These are phyloP conservation scores for Microctenopoma steveboyesi DNA, from an alignment of 2,797 vertebrate species.

Conservation along the genomic window DNA sequence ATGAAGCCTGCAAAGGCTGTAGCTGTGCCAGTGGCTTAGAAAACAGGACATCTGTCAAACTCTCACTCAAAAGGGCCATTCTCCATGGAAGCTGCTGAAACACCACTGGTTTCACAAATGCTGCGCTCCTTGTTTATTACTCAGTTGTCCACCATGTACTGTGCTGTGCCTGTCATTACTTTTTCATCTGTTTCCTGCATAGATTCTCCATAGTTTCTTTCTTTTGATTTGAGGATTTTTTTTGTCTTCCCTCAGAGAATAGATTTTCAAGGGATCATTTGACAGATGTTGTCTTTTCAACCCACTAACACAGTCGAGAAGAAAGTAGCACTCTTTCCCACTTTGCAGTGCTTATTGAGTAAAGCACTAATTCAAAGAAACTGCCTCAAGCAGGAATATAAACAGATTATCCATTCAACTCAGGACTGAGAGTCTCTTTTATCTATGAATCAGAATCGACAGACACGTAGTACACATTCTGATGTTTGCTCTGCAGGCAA, in stretches of 20 bases:
- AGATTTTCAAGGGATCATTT: slow-evolving; percentile 47
- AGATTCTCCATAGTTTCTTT: slow-evolving; percentile 17
- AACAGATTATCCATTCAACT: slow-evolving; percentile 77
- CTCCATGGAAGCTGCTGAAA: slow-evolving; percentile 31
- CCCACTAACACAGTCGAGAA: slow-evolving; percentile 39
- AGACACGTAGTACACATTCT: slow-evolving; percentile 56
- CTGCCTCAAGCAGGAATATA: slow-evolving; percentile 66
- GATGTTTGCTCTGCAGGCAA: slow-evolving; percentile 68
- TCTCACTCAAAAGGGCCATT: slow-evolving; percentile 40
- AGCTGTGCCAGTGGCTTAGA: slow-evolving; percentile 41
- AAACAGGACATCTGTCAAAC: slow-evolving; percentile 57
- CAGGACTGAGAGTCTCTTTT: slow-evolving; percentile 61
- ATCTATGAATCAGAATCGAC: slow-evolving; percentile 69
- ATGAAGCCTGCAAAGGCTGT: slow-evolving; percentile 43
- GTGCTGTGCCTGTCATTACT: slow-evolving; percentile 9
- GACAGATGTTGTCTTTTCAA: slow-evolving; percentile 65
- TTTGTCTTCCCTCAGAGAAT: slow-evolving; percentile 29
- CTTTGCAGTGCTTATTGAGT: slow-evolving; percentile 62
- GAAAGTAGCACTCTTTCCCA: slow-evolving; percentile 45
- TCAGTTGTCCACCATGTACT: slow-evolving; percentile 25
- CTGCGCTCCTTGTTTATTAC: slow-evolving; percentile 23
- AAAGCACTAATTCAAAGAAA: slow-evolving; percentile 74
- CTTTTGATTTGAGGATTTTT: slow-evolving; percentile 21
- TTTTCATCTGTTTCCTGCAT: slow-evolving; percentile 20
- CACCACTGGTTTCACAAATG: neutral